phyloP scores from a whole-genome alignment of 92 coral and sea anemone species.

The Blastomussa wellsi region DNA sequence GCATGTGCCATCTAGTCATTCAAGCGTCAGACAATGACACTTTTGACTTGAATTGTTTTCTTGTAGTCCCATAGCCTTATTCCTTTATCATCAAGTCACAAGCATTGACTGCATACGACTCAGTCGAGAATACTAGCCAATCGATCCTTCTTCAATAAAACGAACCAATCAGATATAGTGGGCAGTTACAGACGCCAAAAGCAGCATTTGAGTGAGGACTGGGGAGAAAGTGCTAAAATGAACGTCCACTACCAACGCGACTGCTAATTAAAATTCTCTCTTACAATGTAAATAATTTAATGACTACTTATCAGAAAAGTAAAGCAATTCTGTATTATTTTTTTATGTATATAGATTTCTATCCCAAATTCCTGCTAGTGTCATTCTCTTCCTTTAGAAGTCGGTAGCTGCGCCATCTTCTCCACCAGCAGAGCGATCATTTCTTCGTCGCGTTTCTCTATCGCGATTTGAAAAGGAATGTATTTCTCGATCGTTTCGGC shows the following conservation, averaged over 20 bases:
- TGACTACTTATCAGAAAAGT: background rate
- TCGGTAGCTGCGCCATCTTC: slow-evolving; percentile 43
- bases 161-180: background rate
- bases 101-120: background rate
- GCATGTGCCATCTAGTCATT: no score
- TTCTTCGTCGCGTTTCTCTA: slow-evolving; percentile 46
- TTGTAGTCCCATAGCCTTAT: background rate
- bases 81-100: background rate
- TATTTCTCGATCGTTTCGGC: slow-evolving; percentile 54
- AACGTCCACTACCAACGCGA: background rate
- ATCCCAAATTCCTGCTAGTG: background rate
- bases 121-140: background rate
- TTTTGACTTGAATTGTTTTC: no score
- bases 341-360: background rate
- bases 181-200: no score
- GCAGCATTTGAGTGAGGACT: background rate
- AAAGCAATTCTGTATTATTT: background rate
- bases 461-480: slow-evolving; percentile 57
- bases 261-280: background rate
- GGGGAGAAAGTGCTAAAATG: background rate
- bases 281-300: background rate
- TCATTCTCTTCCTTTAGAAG: slow-evolving; percentile 10
- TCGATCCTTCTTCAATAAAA: background rate
- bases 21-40: no score
- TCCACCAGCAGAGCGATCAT: slow-evolving; percentile 51